Percentiles rank a stretch among this genome's conserved stretches.
Evolutionary conservation across 2,888 invertebrate genomes (phyloP).

Genomic region (Baronia brevicornis): DNA sequence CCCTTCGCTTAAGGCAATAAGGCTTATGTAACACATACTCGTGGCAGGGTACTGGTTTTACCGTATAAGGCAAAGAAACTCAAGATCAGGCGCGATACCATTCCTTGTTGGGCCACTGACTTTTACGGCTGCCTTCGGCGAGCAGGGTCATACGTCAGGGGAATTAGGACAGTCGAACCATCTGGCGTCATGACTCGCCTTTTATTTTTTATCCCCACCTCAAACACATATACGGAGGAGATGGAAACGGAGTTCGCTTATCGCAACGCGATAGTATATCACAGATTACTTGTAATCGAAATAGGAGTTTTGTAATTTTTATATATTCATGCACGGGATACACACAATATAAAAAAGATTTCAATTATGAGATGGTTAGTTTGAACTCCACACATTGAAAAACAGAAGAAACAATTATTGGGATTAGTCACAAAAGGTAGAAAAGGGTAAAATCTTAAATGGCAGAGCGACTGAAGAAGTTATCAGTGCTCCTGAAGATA

Average conservation of each 20-base stretch:
- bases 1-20: constrained; percentile 54
- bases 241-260: constrained; percentile 1
- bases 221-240: constrained; percentile 8
- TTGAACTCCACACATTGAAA: constrained; percentile 1
- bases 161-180: constrained; percentile 60
- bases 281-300: neutral
- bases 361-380: constrained; percentile 8
- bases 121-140: constrained; percentile 60
- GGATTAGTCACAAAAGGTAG: too few species aligned
- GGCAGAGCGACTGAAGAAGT: too few species aligned
- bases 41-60: constrained; percentile 48
- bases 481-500: too few species aligned
- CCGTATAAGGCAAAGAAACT: constrained; percentile 57
- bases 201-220: constrained; percentile 5
- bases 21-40: constrained; percentile 61
- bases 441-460: too few species aligned
- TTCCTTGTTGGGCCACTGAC: constrained; percentile 61
- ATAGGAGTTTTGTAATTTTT: constrained; percentile 2
- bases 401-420: too few species aligned
- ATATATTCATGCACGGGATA: constrained; percentile 8
- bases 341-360: neutral
- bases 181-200: constrained; percentile 37
- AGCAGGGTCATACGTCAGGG: constrained; percentile 68
- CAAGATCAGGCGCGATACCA: constrained; percentile 55
- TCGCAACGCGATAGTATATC: constrained; percentile 5